Evolutionary conservation across 2,888 invertebrate species (phyloP).

Genomic region (Temnothorax rugatulus): DNA sequence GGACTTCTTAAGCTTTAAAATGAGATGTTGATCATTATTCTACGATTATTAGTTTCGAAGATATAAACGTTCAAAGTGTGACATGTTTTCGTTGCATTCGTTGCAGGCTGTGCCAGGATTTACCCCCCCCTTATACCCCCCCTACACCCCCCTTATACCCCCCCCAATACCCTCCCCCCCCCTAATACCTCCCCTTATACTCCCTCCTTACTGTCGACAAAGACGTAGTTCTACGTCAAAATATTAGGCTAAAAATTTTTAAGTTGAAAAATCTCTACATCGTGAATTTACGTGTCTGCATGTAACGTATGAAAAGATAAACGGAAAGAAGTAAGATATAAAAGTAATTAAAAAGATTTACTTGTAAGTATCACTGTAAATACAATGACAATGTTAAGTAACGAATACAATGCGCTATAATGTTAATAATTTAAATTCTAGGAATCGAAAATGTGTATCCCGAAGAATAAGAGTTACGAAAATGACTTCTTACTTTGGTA

Average conservation of each 20-base stretch:
- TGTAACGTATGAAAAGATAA: neutral
- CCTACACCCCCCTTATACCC: too few species aligned
- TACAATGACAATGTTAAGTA: conserved; percentile 4
- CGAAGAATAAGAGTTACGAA: neutral
- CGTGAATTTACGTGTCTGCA: neutral
- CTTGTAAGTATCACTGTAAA: neutral
- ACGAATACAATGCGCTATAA: neutral
- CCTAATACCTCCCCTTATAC: too few species aligned
- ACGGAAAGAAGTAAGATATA: conserved; percentile 9
- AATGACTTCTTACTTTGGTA: neutral
- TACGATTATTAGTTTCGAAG: too few species aligned
- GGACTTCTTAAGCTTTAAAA: too few species aligned
- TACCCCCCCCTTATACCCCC: too few species aligned
- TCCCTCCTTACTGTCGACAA: too few species aligned
- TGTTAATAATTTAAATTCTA: neutral
- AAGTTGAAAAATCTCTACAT: neutral
- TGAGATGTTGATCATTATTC: too few species aligned
- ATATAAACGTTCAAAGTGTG: too few species aligned
- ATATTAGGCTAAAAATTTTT: neutral
- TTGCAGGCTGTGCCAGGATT: too few species aligned
- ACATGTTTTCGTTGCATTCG: too few species aligned
- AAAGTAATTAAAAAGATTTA: conserved; percentile 20
- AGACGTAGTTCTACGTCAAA: too few species aligned
- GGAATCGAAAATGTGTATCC: neutral
- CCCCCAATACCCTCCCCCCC: too few species aligned